Evolutionary conservation across 2,797 vertebrate species (phyloP).

Genomic region (Protosalanx chinensis): DNA sequence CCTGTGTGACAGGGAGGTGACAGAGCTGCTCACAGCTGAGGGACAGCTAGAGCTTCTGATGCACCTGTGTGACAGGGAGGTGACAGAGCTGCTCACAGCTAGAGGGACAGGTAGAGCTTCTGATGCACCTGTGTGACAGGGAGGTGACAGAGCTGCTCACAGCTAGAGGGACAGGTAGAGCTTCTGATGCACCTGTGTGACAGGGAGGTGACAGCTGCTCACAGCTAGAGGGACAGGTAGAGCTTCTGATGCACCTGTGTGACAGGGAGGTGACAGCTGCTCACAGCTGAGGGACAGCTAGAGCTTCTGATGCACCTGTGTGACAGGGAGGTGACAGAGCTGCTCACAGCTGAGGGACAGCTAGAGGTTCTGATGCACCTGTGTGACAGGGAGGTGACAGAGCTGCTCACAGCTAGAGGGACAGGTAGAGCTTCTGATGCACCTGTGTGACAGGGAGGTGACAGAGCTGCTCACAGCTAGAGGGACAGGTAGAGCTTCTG

Average conservation of each 20-base stretch:
- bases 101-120: no score
- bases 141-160: constrained; percentile 2
- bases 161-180: no score
- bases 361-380: no score
- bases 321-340: neutral
- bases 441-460: neutral
- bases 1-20: neutral
- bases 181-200: neutral
- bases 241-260: no score
- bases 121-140: neutral
- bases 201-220: neutral
- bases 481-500: no score
- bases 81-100: constrained; percentile 4
- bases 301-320: no score
- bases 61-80: neutral
- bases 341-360: neutral
- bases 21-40: constrained; percentile 1
- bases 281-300: neutral
- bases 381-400: neutral
- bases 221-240: neutral
- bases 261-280: constrained; percentile 1
- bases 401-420: neutral
- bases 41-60: no score
- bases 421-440: no score
- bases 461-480: neutral